These are phyloP conservation scores for Apogon talboti DNA, from an alignment of 2,797 vertebrate species.

Conservation along the genomic window DNA sequence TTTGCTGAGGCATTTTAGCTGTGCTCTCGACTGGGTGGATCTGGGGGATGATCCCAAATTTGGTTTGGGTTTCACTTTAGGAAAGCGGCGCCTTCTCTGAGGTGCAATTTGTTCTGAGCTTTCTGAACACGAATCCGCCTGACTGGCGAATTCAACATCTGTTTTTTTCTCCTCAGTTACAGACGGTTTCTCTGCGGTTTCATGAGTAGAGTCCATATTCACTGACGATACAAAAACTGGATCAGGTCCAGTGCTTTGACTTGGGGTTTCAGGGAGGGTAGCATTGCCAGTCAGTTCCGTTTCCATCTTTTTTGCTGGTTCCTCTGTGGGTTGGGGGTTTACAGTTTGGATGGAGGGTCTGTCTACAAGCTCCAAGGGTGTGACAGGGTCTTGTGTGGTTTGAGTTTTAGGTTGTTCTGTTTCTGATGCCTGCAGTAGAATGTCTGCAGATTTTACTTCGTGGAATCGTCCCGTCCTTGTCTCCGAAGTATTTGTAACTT, in stretches of 20 bases:
- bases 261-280: background rate
- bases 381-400: slow-evolving; percentile 17
- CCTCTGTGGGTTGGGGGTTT: slow-evolving; percentile 11
- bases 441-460: slow-evolving; percentile 56
- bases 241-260: background rate
- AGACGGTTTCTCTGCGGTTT: slow-evolving; percentile 6
- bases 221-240: slow-evolving; percentile 1
- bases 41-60: slow-evolving; percentile 42
- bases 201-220: slow-evolving; percentile 3
- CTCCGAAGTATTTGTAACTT: background rate
- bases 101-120: slow-evolving; percentile 16
- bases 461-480: slow-evolving; percentile 10
- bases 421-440: slow-evolving; percentile 41
- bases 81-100: slow-evolving; percentile 42
- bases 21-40: slow-evolving; percentile 21
- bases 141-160: background rate
- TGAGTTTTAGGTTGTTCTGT: slow-evolving; percentile 20
- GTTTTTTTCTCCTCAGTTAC: slow-evolving; percentile 7
- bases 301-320: slow-evolving; percentile 10
- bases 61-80: slow-evolving; percentile 64
- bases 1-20: background rate
- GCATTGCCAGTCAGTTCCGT: slow-evolving; percentile 5
- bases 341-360: background rate
- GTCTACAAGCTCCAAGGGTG: background rate
- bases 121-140: slow-evolving; percentile 12